Evolutionary conservation across 2,888 invertebrate species (phyloP), one percentile per base, ranked within the genome.

Genomic region (Torymus auratus): DNA sequence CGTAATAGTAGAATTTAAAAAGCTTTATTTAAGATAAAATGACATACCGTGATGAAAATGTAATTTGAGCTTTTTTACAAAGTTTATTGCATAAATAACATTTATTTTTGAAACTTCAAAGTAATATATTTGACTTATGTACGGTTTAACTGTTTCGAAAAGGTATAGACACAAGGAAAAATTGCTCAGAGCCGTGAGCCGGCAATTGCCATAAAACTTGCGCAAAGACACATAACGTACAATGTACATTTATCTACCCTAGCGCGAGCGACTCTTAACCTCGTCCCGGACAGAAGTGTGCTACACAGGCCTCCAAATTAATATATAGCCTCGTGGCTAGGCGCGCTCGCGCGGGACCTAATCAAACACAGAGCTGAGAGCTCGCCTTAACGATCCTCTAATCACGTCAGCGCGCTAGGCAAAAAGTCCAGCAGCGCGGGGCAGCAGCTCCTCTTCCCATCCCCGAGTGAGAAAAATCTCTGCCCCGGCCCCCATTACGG

Each of bases 381-480:
- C 17, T 41, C 74, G 68, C 15, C 61, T 76, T 68, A 76, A 76
- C 76, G 69, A 76, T 76, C 69, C 76, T 68, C 62, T 69, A 76
- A 76, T 76, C 69, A 76, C 76, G 28, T 53, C 50, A 12, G 13
- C 50, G 17, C 13, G n/a, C 50, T 20, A 15, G 13, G 41, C 41
- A 41, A 41, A 41, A 41, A 7, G 41, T 41, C 41, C 41, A 7
- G 7, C 41, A 41, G 41, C 41, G 41, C 41, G 41, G 41, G 41
- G 41, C 41, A 41, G 41, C 7, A 20, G 17, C 23, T 2, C 5
- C 17, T 60, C 60, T 0, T 23, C 12, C 61, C 61, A 20, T 23
- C 61, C 11, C 11, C 20, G 28, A 28, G 2, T 1, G 12, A 62
- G 15, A 56, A 56, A 56, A 28, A 65, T 50, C 56, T 20, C 28